Evolutionary conservation across 2,888 invertebrate species (phyloP).

Genomic region (Apeira syringaria): DNA sequence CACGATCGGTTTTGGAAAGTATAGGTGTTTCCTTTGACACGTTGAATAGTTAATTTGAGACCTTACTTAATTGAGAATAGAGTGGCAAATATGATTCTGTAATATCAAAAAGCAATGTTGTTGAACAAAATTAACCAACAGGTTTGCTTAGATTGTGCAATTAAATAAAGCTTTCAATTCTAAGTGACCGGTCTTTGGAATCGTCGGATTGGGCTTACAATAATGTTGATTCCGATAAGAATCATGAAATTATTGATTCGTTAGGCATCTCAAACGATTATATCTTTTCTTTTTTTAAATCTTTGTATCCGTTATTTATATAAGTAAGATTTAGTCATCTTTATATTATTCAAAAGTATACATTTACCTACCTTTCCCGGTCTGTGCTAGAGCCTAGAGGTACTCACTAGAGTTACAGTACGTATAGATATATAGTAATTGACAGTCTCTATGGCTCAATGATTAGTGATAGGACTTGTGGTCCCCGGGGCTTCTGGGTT

Average conservation of each 20-base stretch:
- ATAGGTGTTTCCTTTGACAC: slow-evolving; percentile 25
- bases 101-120: slow-evolving; percentile 15
- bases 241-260: too few relatives aligned
- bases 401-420: too few relatives aligned
- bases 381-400: too few relatives aligned
- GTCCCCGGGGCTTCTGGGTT: too few relatives aligned
- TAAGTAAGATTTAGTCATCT: too few relatives aligned
- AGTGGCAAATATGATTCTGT: slow-evolving; percentile 21
- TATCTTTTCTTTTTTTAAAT: too few relatives aligned
- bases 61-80: slow-evolving; percentile 1
- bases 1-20: slow-evolving; percentile 52
- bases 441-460: too few relatives aligned
- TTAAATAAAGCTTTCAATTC: slow-evolving; percentile 50
- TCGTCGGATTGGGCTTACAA: slow-evolving; percentile 13
- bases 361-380: too few relatives aligned
- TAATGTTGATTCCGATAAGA: not conserved
- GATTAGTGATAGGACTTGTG: too few relatives aligned
- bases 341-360: too few relatives aligned
- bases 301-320: too few relatives aligned
- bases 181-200: slow-evolving; percentile 40
- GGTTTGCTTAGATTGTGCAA: slow-evolving; percentile 35
- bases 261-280: not conserved
- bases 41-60: not conserved
- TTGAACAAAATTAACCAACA: slow-evolving; percentile 17
- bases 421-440: too few relatives aligned